Evolutionary conservation across 2,888 invertebrate genomes (phyloP).

Genomic region (Latheticus oryzae): DNA sequence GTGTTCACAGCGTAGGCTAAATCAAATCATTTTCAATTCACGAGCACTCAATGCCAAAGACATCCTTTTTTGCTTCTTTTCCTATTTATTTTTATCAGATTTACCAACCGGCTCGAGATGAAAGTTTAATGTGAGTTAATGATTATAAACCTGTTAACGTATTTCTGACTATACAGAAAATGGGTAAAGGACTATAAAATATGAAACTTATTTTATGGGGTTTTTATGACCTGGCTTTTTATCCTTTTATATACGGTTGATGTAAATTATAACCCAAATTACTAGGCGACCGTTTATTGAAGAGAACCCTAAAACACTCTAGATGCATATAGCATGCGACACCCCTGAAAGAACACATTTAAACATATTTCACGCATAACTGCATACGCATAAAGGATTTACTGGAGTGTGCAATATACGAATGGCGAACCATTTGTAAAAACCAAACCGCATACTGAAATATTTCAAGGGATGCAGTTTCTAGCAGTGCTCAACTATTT

Average conservation of each 20-base stretch:
- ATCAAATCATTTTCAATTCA: conserved; percentile 37
- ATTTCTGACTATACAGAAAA: conserved; percentile 10
- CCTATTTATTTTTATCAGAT: background rate
- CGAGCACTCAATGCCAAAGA: conserved; percentile 29
- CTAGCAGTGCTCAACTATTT: conserved; percentile 9
- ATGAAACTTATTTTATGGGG: conserved; percentile 36
- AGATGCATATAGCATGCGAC: conserved; percentile 22
- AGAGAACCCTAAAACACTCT: conserved; percentile 36
- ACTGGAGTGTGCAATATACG: conserved; percentile 39
- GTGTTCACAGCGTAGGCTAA: conserved; percentile 27
- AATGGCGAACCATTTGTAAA: conserved; percentile 28
- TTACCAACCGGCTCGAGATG: conserved; percentile 12
- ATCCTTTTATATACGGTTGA: conserved; percentile 27
- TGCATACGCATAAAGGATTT: conserved; percentile 50
- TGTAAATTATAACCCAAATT: conserved; percentile 37
- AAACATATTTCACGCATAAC: conserved; percentile 55
- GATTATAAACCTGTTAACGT: conserved; percentile 41
- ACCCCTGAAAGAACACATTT: conserved; percentile 50
- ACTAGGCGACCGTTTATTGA: conserved; percentile 35
- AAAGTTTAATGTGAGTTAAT: conserved; percentile 30
- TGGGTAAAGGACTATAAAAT: conserved; percentile 34
- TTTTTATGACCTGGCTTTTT: conserved; percentile 37
- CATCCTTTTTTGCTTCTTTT: conserved; percentile 14
- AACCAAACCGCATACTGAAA: conserved; percentile 19
- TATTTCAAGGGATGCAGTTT: conserved; percentile 21